Conservation (phyloP, 2,888 invertebrate genomes). For the Elegia similella region DNA sequence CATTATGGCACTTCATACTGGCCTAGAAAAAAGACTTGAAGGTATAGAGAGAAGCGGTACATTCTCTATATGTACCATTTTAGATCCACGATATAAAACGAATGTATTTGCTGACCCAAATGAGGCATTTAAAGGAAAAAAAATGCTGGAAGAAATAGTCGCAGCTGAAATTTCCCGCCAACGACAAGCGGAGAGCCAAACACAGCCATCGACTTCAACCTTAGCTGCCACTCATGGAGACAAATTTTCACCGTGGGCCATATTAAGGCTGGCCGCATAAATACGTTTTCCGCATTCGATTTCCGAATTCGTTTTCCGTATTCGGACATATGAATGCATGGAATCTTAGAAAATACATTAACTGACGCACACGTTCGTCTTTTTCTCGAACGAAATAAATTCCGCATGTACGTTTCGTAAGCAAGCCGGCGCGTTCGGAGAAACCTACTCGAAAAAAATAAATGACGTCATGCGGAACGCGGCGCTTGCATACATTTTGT, state of each 20-base stretch:
- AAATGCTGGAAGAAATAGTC: slow-evolving; percentile 11
- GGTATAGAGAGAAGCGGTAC: slow-evolving; percentile 24
- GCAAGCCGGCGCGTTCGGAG: slow-evolving; percentile 20
- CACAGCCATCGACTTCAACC: too few species aligned
- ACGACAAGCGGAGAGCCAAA: too few species aligned
- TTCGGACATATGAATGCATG: slow-evolving; percentile 2
- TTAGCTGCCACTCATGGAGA: slow-evolving; percentile 18
- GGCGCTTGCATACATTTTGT: slow-evolving; percentile 24
- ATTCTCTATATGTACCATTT: slow-evolving; percentile 28
- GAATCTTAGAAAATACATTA: slow-evolving; percentile 7
- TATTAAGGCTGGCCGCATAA: slow-evolving; percentile 17
- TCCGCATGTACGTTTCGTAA: slow-evolving; percentile 16
- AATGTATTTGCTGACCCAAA: slow-evolving; percentile 22
- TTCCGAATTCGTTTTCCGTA: slow-evolving; percentile 1
- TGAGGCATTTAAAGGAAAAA: too few species aligned
- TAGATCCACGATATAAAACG: slow-evolving; percentile 29
- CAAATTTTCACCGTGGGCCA: slow-evolving; percentile 28
- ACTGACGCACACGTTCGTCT: slow-evolving; percentile 17
- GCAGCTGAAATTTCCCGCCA: too few species aligned
- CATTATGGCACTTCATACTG: slow-evolving; percentile 12
- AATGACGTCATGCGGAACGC: slow-evolving; percentile 26
- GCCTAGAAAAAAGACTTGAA: slow-evolving; percentile 19
- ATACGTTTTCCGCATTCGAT: not conserved
- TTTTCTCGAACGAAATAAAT: slow-evolving; percentile 20
- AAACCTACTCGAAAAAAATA: slow-evolving; percentile 22